phyloP scores from a whole-genome alignment of 2,888 invertebrate species.

The Anticlea derivata region DNA sequence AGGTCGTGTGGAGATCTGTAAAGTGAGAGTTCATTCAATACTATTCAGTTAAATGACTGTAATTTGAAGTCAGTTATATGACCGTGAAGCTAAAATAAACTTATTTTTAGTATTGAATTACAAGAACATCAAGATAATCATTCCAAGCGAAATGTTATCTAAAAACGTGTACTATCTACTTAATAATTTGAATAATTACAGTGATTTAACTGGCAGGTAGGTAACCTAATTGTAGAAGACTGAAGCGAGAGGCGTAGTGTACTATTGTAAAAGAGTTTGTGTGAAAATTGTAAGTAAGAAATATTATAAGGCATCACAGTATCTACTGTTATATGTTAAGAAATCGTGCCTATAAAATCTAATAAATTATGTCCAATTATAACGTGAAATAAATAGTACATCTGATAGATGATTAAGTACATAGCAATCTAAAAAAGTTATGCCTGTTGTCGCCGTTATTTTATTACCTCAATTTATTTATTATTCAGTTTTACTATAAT shows the following conservation, averaged over 20 bases:
- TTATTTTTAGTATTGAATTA: not conserved
- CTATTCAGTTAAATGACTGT: constrained; percentile 45
- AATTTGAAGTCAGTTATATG: constrained; percentile 26
- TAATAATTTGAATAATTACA: constrained; percentile 4
- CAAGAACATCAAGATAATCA: constrained; percentile 1
- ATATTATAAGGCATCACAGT: constrained; percentile 52
- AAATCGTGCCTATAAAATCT: constrained; percentile 49
- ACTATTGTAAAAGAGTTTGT: constrained; percentile 47
- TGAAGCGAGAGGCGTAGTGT: constrained; percentile 59
- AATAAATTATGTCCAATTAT: constrained; percentile 23
- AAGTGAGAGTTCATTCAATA: constrained; percentile 35
- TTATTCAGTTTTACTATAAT: constrained; percentile 30
- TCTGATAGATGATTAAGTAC: constrained; percentile 23
- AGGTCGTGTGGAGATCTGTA: constrained; percentile 46
- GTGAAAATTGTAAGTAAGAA: constrained; percentile 49
- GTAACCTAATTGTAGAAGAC: constrained; percentile 63
- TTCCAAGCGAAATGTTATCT: constrained; percentile 4
- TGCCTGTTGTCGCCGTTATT: constrained; percentile 14
- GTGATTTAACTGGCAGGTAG: constrained; percentile 47
- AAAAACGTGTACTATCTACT: constrained; percentile 1
- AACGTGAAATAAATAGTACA: constrained; percentile 23
- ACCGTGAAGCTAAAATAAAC: constrained; percentile 6
- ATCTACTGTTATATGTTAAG: constrained; percentile 49
- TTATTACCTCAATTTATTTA: constrained; percentile 33
- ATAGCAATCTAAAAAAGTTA: constrained; percentile 29